These are phyloP conservation scores for Phaethon lepturus DNA, from an alignment of 2,113 vertebrate genomes.

Conservation along the genomic window DNA sequence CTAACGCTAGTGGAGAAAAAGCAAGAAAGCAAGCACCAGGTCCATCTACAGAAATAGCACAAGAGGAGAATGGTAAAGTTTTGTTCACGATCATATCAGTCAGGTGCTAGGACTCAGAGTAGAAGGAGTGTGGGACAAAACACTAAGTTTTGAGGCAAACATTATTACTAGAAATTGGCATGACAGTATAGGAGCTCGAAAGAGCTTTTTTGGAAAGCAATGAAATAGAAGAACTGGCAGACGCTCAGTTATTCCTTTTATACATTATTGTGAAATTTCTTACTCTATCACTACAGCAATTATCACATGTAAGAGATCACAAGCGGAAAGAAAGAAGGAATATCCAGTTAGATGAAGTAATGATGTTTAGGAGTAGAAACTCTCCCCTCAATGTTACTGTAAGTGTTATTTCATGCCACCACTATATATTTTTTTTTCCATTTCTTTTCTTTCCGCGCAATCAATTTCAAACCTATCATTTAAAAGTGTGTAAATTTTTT, in stretches of 20 bases:
- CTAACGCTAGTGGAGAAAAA: background rate
- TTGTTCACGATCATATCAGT: rapidly evolving
- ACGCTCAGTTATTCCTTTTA: background rate
- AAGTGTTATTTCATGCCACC: background rate
- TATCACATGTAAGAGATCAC: background rate
- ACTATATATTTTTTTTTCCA: background rate
- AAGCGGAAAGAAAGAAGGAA: background rate
- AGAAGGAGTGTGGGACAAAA: background rate
- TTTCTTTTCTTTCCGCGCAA: background rate
- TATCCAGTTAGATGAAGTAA: background rate
- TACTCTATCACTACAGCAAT: background rate
- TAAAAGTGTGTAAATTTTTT: background rate
- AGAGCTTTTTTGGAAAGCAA: background rate
- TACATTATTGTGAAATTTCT: background rate
- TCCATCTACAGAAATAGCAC: rapidly evolving
- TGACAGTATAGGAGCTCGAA: background rate
- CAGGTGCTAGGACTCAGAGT: background rate
- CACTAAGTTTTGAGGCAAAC: background rate
- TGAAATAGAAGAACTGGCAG: background rate
- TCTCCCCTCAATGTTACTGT: rapidly evolving
- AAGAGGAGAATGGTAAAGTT: background rate
- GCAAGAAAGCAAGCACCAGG: background rate
- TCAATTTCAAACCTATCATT: background rate
- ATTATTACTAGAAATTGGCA: background rate
- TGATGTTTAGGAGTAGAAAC: background rate